Percentiles rank a stretch among this genome's conserved stretches.
Conservation (phyloP, 1,140 invertebrate species). For the Musca vetustissima region DNA sequence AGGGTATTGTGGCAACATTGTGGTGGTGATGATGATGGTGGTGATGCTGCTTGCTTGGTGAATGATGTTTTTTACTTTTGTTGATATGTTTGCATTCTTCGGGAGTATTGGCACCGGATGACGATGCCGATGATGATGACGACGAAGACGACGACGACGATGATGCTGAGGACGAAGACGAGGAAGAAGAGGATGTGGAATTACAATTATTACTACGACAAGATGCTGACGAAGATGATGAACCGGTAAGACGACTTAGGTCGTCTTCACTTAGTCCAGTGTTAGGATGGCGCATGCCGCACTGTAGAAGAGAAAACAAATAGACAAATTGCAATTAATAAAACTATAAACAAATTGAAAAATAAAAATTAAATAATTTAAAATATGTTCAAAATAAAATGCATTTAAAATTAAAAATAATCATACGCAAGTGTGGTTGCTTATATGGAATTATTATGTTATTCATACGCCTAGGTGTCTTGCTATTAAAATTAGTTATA, state of each 20-base stretch:
- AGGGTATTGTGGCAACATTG: slow-evolving; percentile 19
- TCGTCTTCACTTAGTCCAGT: slow-evolving; percentile 56
- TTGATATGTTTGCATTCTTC: slow-evolving; percentile 25
- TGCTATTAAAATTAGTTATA: background rate
- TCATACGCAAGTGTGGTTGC: slow-evolving; percentile 5
- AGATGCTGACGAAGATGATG: slow-evolving; percentile 44
- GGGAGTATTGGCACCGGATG: slow-evolving; percentile 28
- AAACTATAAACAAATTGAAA: background rate
- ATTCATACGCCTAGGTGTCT: background rate
- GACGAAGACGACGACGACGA: slow-evolving; percentile 34
- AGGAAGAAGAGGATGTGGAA: slow-evolving; percentile 38
- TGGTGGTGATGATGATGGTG: slow-evolving; percentile 24
- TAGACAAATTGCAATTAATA: background rate
- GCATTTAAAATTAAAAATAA: background rate
- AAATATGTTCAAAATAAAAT: no score
- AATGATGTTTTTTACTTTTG: slow-evolving; percentile 25
- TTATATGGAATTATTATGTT: no score
- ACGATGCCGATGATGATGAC: slow-evolving; percentile 9
- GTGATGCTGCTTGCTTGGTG: slow-evolving; percentile 25
- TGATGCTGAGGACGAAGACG: slow-evolving; percentile 36
- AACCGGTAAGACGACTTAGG: slow-evolving; percentile 56
- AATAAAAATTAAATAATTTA: slow-evolving; percentile 5
- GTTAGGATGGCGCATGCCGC: slow-evolving; percentile 57
- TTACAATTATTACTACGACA: slow-evolving; percentile 25
- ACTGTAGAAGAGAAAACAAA: slow-evolving; percentile 39